Conservation (phyloP, 2,888 invertebrate genomes). For the Lasioglossum figueresi region DNA sequence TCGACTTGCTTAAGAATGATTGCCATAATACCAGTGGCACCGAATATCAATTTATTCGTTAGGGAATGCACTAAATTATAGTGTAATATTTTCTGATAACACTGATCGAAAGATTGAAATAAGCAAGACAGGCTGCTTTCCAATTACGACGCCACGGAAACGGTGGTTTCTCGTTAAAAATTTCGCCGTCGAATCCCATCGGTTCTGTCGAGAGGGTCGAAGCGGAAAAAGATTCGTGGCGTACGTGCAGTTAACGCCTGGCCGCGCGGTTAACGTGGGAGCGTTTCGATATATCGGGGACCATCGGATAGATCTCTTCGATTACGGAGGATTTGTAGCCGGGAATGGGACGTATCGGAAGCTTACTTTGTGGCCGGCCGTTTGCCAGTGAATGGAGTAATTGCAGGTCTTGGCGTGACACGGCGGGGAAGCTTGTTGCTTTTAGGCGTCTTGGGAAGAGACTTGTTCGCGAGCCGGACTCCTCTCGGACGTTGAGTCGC, state of each 20-base stretch:
- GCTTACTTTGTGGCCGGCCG: conserved; percentile 33
- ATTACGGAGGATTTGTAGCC: conserved; percentile 1
- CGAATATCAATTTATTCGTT: too few species aligned
- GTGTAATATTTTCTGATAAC: background rate
- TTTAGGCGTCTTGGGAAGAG: conserved; percentile 31
- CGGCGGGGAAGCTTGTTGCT: conserved; percentile 34
- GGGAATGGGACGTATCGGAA: conserved; percentile 23
- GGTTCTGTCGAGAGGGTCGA: background rate
- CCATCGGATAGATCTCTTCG: conserved; percentile 1
- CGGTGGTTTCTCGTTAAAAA: background rate
- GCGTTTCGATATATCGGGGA: background rate
- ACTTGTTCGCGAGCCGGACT: conserved; percentile 14
- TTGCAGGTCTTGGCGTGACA: conserved; percentile 35
- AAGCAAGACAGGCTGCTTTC: background rate
- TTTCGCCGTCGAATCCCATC: background rate
- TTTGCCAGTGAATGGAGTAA: conserved; percentile 37
- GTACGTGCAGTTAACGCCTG: conserved; percentile 10
- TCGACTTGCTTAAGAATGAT: background rate
- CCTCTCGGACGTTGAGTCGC: conserved; percentile 19
- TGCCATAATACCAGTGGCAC: background rate
- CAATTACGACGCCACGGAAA: background rate
- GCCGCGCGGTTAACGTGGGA: background rate
- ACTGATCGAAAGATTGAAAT: background rate
- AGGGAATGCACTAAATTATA: too few species aligned
- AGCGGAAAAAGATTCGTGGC: background rate